Conservation (phyloP, 2,113 vertebrate species). For the Poeciliopsis prolifica region DNA sequence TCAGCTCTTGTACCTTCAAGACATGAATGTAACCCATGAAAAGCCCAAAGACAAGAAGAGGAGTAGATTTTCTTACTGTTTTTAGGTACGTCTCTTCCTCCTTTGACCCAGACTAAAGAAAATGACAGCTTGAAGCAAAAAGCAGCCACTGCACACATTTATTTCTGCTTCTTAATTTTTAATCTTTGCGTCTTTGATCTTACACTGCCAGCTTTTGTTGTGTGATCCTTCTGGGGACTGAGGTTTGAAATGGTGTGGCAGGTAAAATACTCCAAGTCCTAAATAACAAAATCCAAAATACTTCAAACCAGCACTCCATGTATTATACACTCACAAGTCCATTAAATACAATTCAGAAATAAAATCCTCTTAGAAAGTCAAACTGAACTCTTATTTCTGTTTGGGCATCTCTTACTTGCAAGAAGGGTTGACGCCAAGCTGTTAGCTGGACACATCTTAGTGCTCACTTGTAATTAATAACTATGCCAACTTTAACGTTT, state of each 20-base stretch:
- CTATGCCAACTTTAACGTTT: background rate
- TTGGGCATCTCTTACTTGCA: too few species aligned
- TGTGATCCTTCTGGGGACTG: conserved; percentile 4
- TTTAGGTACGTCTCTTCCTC: conserved; percentile 29
- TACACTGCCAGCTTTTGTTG: conserved; percentile 12
- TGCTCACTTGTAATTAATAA: background rate
- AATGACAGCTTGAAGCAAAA: conserved; percentile 52
- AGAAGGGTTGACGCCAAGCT: too few species aligned
- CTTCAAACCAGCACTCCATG: background rate
- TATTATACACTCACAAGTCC: background rate
- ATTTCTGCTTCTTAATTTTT: conserved; percentile 13
- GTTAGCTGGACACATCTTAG: too few species aligned
- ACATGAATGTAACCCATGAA: conserved; percentile 47
- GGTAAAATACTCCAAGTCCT: conserved; percentile 13
- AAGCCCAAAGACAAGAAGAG: conserved; percentile 41
- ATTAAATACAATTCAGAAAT: background rate
- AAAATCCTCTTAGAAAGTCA: too few species aligned
- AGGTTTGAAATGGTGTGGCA: conserved; percentile 9
- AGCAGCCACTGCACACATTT: conserved; percentile 30
- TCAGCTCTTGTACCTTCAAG: conserved; percentile 41
- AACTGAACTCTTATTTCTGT: too few species aligned
- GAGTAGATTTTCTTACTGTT: conserved; percentile 22
- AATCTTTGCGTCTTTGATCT: conserved; percentile 51
- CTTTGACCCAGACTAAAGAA: conserved; percentile 57
- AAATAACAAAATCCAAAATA: background rate